Percentiles rank a stretch among this genome's conserved stretches.
Evolutionary conservation across 2,113 vertebrate genomes (phyloP).

Genomic region (Pachypanchax playfairii): DNA sequence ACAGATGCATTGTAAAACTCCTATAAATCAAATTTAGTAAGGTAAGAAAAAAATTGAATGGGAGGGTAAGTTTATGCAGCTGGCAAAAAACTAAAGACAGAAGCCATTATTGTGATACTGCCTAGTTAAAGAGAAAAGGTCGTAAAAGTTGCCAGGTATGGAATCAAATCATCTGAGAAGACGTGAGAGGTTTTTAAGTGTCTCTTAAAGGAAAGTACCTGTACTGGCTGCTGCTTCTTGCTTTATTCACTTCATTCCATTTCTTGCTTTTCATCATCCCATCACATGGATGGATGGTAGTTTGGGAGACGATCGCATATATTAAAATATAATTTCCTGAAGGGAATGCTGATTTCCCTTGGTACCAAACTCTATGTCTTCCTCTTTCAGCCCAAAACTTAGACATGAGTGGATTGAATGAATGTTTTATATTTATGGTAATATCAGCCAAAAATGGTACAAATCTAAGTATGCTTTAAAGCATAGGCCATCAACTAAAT

Average conservation of each 20-base stretch:
- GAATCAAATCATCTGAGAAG: slow-evolving; percentile 66
- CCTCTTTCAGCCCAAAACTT: slow-evolving; percentile 11
- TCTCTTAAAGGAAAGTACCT: slow-evolving; percentile 55
- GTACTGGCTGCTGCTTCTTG: slow-evolving; percentile 26
- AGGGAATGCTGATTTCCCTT: slow-evolving; percentile 36
- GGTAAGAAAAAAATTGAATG: neutral
- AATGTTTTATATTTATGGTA: slow-evolving; percentile 2
- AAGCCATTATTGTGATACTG: slow-evolving; percentile 47
- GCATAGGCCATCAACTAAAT: neutral
- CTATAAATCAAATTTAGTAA: slow-evolving; percentile 26
- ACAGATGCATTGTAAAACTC: slow-evolving; percentile 1
- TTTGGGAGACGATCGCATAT: slow-evolving; percentile 19
- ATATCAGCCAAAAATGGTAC: neutral
- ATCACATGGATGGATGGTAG: slow-evolving; percentile 29
- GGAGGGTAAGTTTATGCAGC: slow-evolving; percentile 35
- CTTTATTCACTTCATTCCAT: slow-evolving; percentile 53
- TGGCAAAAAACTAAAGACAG: slow-evolving; percentile 47
- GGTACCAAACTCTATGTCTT: slow-evolving; percentile 11
- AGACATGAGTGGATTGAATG: slow-evolving; percentile 26
- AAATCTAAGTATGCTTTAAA: neutral
- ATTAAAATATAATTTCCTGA: slow-evolving; percentile 19
- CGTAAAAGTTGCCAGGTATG: slow-evolving; percentile 67
- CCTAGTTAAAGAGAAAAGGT: slow-evolving; percentile 60
- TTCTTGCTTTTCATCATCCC: slow-evolving; percentile 44
- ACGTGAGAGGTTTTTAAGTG: slow-evolving; percentile 57